Conservation (phyloP, 2,888 invertebrate species). For the Tipula unca region DNA sequence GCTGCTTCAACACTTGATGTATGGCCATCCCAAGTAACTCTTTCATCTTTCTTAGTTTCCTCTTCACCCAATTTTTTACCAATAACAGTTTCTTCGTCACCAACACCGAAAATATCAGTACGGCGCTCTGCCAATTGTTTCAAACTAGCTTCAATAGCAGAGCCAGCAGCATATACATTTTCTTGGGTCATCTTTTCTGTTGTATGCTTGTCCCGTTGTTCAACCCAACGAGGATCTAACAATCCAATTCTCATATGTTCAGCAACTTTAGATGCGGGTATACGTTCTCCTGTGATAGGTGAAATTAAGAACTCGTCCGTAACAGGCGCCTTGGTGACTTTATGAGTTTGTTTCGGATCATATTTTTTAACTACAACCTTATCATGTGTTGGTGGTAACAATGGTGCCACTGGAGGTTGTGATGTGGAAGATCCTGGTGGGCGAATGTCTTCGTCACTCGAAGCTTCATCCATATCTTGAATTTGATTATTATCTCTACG, state of each 20-base stretch:
- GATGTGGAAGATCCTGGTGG: slow-evolving; percentile 29
- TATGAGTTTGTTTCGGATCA: slow-evolving; percentile 77
- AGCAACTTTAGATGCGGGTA: slow-evolving; percentile 93
- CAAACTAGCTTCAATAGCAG: slow-evolving; percentile 92
- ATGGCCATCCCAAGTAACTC: slow-evolving; percentile 98
- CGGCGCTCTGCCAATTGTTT: slow-evolving; percentile 95
- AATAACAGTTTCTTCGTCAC: slow-evolving; percentile 97
- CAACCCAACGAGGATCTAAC: slow-evolving; percentile 95
- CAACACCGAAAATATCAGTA: slow-evolving; percentile 99
- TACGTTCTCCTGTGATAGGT: slow-evolving; percentile 95
- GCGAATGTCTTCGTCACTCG: slow-evolving; percentile 57
- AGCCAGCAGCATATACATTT: slow-evolving; percentile 49
- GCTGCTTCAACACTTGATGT: slow-evolving; percentile 95
- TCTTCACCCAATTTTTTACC: slow-evolving; percentile 96
- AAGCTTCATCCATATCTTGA: slow-evolving; percentile 90
- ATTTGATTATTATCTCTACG: slow-evolving; percentile 50
- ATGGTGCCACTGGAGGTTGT: slow-evolving; percentile 48
- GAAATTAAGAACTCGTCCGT: slow-evolving; percentile 91
- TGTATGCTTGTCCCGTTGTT: slow-evolving; percentile 90
- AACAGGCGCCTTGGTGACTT: slow-evolving; percentile 51
- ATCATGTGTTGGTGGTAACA: slow-evolving; percentile 79
- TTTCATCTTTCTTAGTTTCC: slow-evolving; percentile 74
- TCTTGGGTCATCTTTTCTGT: slow-evolving; percentile 89
- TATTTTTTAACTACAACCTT: slow-evolving; percentile 95
- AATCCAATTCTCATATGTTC: slow-evolving; percentile 97